phyloP scores from a whole-genome alignment of 92 coral and sea anemone genomes.

The Phenganax marumi region DNA sequence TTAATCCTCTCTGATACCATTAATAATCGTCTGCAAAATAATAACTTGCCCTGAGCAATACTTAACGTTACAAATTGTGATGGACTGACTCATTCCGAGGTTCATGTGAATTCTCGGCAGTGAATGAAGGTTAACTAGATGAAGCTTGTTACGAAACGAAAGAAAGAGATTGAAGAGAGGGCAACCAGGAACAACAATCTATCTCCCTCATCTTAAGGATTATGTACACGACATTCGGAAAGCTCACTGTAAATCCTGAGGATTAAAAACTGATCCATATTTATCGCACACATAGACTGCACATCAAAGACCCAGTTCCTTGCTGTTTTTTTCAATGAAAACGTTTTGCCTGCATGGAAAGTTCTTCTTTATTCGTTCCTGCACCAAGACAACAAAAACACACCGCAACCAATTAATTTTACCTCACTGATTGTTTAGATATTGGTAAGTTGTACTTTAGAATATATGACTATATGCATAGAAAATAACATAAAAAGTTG shows the following conservation, averaged over 20 bases:
- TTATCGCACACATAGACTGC: slow-evolving; percentile 38
- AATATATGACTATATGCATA: background rate
- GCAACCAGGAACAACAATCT: slow-evolving; percentile 21
- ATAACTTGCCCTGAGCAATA: background rate
- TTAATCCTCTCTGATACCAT: slow-evolving; percentile 45
- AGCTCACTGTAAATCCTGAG: slow-evolving; percentile 38
- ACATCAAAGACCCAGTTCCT: background rate
- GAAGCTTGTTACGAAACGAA: no score
- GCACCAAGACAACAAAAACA: background rate
- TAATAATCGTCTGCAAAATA: slow-evolving; percentile 45
- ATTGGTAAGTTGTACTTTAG: background rate
- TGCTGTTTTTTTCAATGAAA: background rate
- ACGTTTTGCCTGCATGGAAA: background rate
- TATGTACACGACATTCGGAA: slow-evolving; percentile 36
- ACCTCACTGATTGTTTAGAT: background rate
- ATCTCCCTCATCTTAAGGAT: slow-evolving; percentile 32
- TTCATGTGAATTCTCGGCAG: no score
- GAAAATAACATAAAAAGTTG: no score
- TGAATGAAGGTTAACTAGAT: no score
- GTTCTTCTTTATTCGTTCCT: background rate
- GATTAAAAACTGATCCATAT: slow-evolving; percentile 48
- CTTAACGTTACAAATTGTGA: no score
- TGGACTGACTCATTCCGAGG: no score
- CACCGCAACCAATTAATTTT: background rate
- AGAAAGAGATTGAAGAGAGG: background rate